Evolutionary conservation across 2,113 vertebrate genomes (phyloP).

Genomic region (Triplophysa tibetana): DNA sequence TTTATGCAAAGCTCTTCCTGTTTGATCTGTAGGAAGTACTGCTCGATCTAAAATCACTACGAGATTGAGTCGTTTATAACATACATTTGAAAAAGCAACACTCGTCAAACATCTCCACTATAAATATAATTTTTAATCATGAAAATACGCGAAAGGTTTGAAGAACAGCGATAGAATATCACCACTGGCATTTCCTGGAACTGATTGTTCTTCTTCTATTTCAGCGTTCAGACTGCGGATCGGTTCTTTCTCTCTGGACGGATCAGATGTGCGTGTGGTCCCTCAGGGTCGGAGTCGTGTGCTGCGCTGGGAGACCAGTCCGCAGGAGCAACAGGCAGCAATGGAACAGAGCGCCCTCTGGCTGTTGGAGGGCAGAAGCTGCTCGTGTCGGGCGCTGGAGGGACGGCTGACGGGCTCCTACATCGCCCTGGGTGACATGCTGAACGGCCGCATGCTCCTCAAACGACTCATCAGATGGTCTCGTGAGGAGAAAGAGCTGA

Average conservation of each 20-base stretch:
- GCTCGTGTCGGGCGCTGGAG: slow-evolving; percentile 72
- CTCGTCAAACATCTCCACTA: too few species aligned
- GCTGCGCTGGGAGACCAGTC: slow-evolving; percentile 67
- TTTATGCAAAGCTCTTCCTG: too few species aligned
- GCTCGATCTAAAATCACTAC: too few species aligned
- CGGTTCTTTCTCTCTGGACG: slow-evolving; percentile 64
- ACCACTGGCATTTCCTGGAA: too few species aligned
- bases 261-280: slow-evolving; percentile 71
- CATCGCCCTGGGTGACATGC: slow-evolving; percentile 67
- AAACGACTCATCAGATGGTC: slow-evolving; percentile 73
- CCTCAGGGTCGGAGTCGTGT: slow-evolving; percentile 69
- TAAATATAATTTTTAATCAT: too few species aligned
- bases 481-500: slow-evolving; percentile 73
- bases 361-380: slow-evolving; percentile 68
- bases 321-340: slow-evolving; percentile 64
- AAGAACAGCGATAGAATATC: too few species aligned
- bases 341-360: slow-evolving; percentile 71
- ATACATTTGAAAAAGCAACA: too few species aligned
- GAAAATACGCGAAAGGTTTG: too few species aligned
- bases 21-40: too few species aligned
- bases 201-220: too few species aligned
- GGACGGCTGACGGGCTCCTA: slow-evolving; percentile 54
- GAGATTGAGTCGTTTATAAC: too few species aligned
- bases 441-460: slow-evolving; percentile 69
- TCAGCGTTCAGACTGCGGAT: slow-evolving; percentile 76